These are phyloP conservation scores for Tragopan temminckii DNA, from an alignment of 2,797 vertebrate species.

Conservation along the genomic window DNA sequence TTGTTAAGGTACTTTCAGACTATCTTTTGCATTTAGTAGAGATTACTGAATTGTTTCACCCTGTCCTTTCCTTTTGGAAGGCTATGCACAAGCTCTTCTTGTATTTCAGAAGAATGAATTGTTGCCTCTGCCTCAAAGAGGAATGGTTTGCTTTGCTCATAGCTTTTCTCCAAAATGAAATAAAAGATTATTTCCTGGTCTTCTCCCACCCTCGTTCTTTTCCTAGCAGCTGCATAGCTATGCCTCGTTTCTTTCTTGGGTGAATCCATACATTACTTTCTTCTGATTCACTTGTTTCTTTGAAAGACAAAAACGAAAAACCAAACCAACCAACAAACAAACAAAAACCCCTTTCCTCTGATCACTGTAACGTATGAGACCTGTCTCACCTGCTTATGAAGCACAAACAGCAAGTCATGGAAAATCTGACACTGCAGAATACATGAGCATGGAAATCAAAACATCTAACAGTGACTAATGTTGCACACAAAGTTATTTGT, in stretches of 20 bases:
- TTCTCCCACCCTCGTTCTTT: not conserved
- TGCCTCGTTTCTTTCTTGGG: not conserved
- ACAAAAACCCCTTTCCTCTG: not conserved
- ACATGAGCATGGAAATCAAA: not conserved
- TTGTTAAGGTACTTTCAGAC: not conserved
- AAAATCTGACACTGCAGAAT: not conserved
- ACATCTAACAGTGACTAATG: not conserved
- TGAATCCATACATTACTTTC: not conserved
- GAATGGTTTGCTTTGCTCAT: not conserved
- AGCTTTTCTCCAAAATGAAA: not conserved
- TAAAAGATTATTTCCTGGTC: not conserved
- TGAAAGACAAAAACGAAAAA: not conserved
- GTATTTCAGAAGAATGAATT: not conserved
- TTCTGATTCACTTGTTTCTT: not conserved
- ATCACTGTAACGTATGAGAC: not conserved
- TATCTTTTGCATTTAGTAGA: not conserved
- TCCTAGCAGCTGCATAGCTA: not conserved
- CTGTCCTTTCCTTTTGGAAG: not conserved
- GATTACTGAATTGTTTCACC: not conserved
- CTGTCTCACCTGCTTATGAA: not conserved
- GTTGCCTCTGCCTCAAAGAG: not conserved
- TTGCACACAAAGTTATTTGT: not conserved
- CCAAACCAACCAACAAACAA: too few species aligned
- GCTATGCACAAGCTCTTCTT: not conserved
- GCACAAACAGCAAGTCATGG: not conserved